phyloP scores from a whole-genome alignment of 2,797 vertebrate species.

The Huso huso region DNA sequence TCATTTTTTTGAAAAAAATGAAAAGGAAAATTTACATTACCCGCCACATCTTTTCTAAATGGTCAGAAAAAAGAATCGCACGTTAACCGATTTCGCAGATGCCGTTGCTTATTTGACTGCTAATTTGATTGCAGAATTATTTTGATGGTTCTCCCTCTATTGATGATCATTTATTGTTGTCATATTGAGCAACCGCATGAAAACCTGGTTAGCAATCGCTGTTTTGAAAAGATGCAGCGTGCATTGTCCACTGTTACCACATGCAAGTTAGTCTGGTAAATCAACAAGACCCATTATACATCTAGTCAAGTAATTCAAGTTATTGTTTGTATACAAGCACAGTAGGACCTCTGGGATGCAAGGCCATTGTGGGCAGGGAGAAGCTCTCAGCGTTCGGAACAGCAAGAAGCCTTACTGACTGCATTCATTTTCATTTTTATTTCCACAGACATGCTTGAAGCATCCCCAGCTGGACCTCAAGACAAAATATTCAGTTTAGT shows the following conservation, averaged over 20 bases:
- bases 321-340: no score
- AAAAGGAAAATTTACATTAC: constrained; percentile 79
- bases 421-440: no score
- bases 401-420: no score
- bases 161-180: constrained; percentile 51
- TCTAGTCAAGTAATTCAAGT: background rate
- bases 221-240: constrained; percentile 1
- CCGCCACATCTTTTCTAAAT: constrained; percentile 59
- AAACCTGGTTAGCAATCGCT: constrained; percentile 21
- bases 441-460: no score
- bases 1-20: constrained; percentile 52
- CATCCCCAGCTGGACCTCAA: no score
- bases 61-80: constrained; percentile 47
- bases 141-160: constrained; percentile 41
- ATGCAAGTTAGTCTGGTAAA: background rate
- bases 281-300: constrained; percentile 11
- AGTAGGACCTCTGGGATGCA: no score
- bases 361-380: no score
- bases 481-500: no score
- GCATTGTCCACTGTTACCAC: constrained; percentile 15
- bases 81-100: constrained; percentile 66
- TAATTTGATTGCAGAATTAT: constrained; percentile 76
- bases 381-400: no score
- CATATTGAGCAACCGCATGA: constrained; percentile 32
- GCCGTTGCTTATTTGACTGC: constrained; percentile 86